These are phyloP conservation scores for Acanthosepion lycidas DNA, from an alignment of 2,888 invertebrate genomes.

Conservation along the genomic window DNA sequence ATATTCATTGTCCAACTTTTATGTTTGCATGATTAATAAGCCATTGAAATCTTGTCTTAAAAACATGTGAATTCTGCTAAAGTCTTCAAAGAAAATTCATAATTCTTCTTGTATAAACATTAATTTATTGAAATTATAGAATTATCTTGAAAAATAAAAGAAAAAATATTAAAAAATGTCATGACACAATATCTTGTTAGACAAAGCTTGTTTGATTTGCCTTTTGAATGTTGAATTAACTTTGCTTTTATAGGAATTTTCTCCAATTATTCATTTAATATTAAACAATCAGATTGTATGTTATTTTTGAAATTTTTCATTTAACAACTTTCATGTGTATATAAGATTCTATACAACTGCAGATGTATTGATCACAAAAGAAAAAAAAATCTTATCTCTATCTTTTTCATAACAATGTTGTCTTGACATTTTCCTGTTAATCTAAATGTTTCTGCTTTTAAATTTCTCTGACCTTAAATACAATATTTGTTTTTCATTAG, in stretches of 20 bases:
- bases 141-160: not conserved
- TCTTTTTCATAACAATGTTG: not conserved
- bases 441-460: not conserved
- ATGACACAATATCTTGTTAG: not conserved
- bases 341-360: not conserved
- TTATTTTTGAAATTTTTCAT: not conserved
- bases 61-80: too few relatives aligned
- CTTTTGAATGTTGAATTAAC: not conserved
- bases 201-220: not conserved
- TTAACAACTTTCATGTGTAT: not conserved
- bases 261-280: not conserved
- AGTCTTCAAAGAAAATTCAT: too few relatives aligned
- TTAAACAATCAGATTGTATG: not conserved
- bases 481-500: slow-evolving; percentile 16
- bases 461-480: not conserved
- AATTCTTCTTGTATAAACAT: not conserved
- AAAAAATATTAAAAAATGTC: not conserved
- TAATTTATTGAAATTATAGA: not conserved
- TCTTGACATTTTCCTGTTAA: not conserved
- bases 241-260: not conserved
- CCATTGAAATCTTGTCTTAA: too few relatives aligned
- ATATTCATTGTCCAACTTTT: too few relatives aligned
- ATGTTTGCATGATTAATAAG: too few relatives aligned
- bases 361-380: not conserved
- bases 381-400: too few relatives aligned